Evolutionary conservation across 2,888 invertebrate species (phyloP).

Genomic region (Oeneis ivallda): DNA sequence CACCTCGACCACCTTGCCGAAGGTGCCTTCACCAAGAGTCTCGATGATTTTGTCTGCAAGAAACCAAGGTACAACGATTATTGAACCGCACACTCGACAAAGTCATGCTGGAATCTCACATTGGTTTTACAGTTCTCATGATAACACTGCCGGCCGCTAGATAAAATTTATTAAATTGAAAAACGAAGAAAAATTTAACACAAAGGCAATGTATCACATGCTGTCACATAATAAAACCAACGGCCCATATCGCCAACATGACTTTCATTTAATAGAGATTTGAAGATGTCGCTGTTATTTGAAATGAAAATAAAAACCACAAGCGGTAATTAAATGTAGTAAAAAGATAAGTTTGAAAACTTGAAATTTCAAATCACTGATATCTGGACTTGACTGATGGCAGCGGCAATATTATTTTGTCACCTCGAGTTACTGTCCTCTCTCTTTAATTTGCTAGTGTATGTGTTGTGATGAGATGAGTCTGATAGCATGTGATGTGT

Average conservation of each 20-base stretch:
- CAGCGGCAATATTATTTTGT: conserved; percentile 36
- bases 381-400: conserved; percentile 44
- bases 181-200: conserved; percentile 8
- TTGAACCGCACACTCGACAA: conserved; percentile 53
- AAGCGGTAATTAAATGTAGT: conserved; percentile 44
- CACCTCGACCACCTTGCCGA: conserved; percentile 99
- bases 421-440: conserved; percentile 38
- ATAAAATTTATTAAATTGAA: not conserved
- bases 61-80: conserved; percentile 77
- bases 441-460: conserved; percentile 36
- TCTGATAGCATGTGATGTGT: conserved; percentile 31
- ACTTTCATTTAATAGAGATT: conserved; percentile 47
- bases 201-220: conserved; percentile 20
- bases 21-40: conserved; percentile 99
- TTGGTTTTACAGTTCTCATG: conserved; percentile 44
- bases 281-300: conserved; percentile 39
- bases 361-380: conserved; percentile 55
- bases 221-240: conserved; percentile 26
- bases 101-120: conserved; percentile 67
- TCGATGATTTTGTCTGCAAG: conserved; percentile 98
- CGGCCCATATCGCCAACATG: conserved; percentile 58
- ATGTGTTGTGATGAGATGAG: conserved; percentile 39
- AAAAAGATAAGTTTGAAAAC: conserved; percentile 44
- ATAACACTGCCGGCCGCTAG: conserved; percentile 8
- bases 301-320: conserved; percentile 47